A percentile compares a stretch with the other conserved stretches of the same genome.
Conservation (phyloP, 2,797 vertebrate genomes). For the Pseudocheirus occidentalis region DNA sequence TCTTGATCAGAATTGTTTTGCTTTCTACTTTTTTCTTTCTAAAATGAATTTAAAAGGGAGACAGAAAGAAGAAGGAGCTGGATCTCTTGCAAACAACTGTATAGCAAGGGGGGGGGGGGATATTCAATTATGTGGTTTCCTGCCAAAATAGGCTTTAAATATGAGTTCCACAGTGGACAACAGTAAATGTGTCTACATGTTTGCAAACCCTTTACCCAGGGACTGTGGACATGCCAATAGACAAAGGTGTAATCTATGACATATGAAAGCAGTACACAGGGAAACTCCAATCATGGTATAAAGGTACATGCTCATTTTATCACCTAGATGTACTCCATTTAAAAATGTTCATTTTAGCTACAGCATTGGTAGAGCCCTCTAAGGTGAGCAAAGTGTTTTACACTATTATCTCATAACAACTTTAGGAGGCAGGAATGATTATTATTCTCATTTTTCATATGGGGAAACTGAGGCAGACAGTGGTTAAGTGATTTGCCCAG, state of each 20-base stretch:
- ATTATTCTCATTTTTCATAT: neutral
- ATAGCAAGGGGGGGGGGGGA: conserved; percentile 34
- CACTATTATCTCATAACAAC: neutral
- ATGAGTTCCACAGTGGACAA: conserved; percentile 14
- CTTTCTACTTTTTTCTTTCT: neutral
- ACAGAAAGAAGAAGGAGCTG: conserved; percentile 22
- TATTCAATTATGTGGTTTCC: conserved; percentile 36
- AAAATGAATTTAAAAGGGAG: conserved; percentile 32
- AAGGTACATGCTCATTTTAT: conserved; percentile 39
- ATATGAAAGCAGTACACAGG: conserved; percentile 33
- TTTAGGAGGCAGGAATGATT: neutral
- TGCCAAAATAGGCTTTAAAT: conserved; percentile 30
- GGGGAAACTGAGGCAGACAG: neutral
- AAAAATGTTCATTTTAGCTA: neutral
- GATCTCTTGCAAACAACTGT: conserved; percentile 23
- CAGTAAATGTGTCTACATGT: conserved; percentile 17
- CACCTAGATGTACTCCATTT: conserved; percentile 14
- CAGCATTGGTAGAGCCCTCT: neutral
- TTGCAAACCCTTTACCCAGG: neutral
- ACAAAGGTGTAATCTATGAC: conserved; percentile 23
- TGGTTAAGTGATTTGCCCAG: neutral
- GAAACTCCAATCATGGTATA: conserved; percentile 37
- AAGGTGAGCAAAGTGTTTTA: neutral
- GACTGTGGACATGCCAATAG: neutral
- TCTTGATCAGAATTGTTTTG: conserved; percentile 20